Base-by-base conservation (phyloP, 2,888 invertebrate species). In the Nomada ruficornis region DNA sequence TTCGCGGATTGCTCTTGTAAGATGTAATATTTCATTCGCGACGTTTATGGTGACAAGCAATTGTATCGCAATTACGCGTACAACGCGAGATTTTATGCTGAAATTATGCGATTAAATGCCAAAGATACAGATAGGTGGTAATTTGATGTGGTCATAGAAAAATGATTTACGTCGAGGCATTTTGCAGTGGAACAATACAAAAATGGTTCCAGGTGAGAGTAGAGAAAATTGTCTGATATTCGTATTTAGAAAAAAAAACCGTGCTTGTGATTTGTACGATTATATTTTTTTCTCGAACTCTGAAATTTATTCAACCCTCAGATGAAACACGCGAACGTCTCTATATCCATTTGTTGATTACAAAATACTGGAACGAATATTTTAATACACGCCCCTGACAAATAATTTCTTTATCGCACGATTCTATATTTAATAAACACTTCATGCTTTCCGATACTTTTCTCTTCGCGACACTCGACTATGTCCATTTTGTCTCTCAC, bases 161-260 rank as follows among this genome's bases (percentile, higher is more conserved):
- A 75, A 62, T 70, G 52, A 42, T 2, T 42, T 13, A 2, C n/a
- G 26, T 4, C 4, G 54, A 44, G 50, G 11, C 15, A n/a, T 47
- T 52, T 15, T 15, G 50, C n/a, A 75, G 29, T 11, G 15, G 60
- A 52, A 70, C 23, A 36, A 54, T 36, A 36, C 44, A 54, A 71
- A 44, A 72, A 72, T 47, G 18, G n/a, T 23, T 65, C 36, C 50
- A 71, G 72, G n/a, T 29, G 2, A 15, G 9, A 23, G 44, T 15
- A 9, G 18, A n/a, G 7, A 57, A n/a, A 18, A 11, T 59, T 73
- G 3, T 3, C 3, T n/a, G n/a, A 23, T 26, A 26, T 67, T 77
- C 44, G 9, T 5, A 36, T n/a, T 55, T 47, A 10, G 2, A 36
- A 20, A 20, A 52, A 59, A 60, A 26, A 50, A 59, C 59, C 29